phyloP scores from a whole-genome alignment of 2,888 invertebrate genomes.

The Leucophora obtusa region DNA sequence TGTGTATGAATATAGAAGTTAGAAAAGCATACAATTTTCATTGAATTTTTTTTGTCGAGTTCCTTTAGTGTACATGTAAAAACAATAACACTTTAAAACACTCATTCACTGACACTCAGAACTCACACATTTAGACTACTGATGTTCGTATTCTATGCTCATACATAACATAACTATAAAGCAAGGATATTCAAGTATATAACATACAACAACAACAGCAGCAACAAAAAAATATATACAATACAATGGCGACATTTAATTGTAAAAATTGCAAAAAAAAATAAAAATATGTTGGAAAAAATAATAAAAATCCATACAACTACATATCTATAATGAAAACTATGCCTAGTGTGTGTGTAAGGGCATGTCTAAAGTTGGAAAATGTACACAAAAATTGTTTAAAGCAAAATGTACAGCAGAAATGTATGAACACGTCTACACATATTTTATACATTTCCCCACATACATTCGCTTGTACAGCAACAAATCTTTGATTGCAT shows the following conservation, averaged over 20 bases:
- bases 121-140: not conserved
- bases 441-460: slow-evolving; percentile 7
- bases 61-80: slow-evolving; percentile 35
- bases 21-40: slow-evolving; percentile 16
- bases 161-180: not conserved
- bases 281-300: not conserved
- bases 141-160: not conserved
- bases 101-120: slow-evolving; percentile 37
- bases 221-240: slow-evolving; percentile 19
- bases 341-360: slow-evolving; percentile 5
- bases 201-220: not conserved
- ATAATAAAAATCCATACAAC: slow-evolving; percentile 21
- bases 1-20: not conserved
- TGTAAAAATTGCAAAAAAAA: slow-evolving; percentile 30
- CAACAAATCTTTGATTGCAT: too few relatives aligned
- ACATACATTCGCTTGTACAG: not conserved
- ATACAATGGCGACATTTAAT: slow-evolving; percentile 54
- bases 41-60: slow-evolving; percentile 6
- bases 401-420: slow-evolving; percentile 24
- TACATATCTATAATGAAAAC: slow-evolving; percentile 5
- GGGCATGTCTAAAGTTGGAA: not conserved
- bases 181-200: not conserved
- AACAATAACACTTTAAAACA: slow-evolving; percentile 52
- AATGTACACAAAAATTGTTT: slow-evolving; percentile 29
- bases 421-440: slow-evolving; percentile 3